A percentile compares a stretch with the other conserved stretches of the same genome.
Evolutionary conservation across 2,797 vertebrate species (phyloP).

Genomic region (Siniperca undulata): DNA sequence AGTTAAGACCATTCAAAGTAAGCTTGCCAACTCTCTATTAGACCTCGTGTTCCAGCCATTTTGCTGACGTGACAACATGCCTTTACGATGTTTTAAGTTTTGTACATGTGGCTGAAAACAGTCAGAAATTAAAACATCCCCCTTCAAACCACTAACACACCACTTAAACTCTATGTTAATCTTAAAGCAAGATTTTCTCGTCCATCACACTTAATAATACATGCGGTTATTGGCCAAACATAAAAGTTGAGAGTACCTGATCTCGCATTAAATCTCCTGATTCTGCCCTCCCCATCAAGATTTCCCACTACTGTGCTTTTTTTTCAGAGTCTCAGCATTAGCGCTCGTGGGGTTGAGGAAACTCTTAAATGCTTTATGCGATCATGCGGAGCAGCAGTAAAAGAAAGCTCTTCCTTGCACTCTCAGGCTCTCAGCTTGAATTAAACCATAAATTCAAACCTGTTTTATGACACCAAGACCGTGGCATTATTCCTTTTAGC

Average conservation of each 20-base stretch:
- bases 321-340: slow-evolving; percentile 53
- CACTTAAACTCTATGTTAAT: slow-evolving; percentile 30
- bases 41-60: neutral
- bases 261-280: slow-evolving; percentile 25
- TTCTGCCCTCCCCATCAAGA: slow-evolving; percentile 9
- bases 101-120: neutral
- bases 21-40: neutral
- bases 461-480: slow-evolving; percentile 33
- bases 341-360: slow-evolving; percentile 50
- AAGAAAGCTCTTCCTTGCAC: slow-evolving; percentile 51
- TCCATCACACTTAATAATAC: slow-evolving; percentile 38
- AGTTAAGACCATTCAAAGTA: neutral
- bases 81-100: slow-evolving; percentile 9
- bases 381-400: slow-evolving; percentile 61
- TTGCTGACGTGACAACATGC: slow-evolving; percentile 11
- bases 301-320: slow-evolving; percentile 29
- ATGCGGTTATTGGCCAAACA: slow-evolving; percentile 43
- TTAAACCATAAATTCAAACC: slow-evolving; percentile 66
- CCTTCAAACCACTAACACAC: slow-evolving; percentile 22
- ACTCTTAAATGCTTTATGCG: slow-evolving; percentile 76
- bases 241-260: slow-evolving; percentile 41
- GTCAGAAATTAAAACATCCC: slow-evolving; percentile 1
- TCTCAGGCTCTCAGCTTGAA: slow-evolving; percentile 58
- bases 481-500: slow-evolving; percentile 16
- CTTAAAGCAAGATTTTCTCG: slow-evolving; percentile 9